Conservation (phyloP, 2,888 invertebrate species). For the Nymphalis polychloros region DNA sequence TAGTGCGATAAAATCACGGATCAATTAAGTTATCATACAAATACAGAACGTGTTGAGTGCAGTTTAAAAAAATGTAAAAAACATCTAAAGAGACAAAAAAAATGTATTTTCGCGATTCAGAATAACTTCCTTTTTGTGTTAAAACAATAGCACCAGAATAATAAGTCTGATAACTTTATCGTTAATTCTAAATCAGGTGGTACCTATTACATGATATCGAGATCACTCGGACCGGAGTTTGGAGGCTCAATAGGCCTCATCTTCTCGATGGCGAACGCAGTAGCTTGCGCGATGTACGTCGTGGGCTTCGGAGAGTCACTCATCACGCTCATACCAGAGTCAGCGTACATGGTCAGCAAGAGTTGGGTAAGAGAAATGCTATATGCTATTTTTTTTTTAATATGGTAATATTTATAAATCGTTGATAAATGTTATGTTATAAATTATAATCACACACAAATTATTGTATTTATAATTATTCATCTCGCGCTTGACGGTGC, state of each 20-base stretch:
- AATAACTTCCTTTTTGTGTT: neutral
- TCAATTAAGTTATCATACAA: too few species aligned
- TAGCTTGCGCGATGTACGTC: constrained; percentile 98
- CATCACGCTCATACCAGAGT: constrained; percentile 84
- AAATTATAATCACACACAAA: too few species aligned
- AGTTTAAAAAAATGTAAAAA: too few species aligned
- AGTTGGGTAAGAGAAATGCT: constrained; percentile 61
- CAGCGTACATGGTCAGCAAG: constrained; percentile 70
- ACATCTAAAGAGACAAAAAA: too few species aligned
- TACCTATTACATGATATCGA: constrained; percentile 98
- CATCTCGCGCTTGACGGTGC: too few species aligned
- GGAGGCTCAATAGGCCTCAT: constrained; percentile 97
- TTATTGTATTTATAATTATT: too few species aligned
- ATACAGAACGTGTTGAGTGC: too few species aligned
- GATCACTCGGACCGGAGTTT: constrained; percentile 98
- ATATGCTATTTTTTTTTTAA: neutral
- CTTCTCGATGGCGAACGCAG: constrained; percentile 97
- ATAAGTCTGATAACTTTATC: neutral
- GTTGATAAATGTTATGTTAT: too few species aligned
- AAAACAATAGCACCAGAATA: neutral
- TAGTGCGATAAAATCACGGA: too few species aligned
- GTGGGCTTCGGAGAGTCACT: constrained; percentile 98
- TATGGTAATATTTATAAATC: too few species aligned
- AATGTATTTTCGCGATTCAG: too few species aligned
- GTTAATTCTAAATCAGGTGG: constrained; percentile 85